phyloP scores from a whole-genome alignment of 1,140 invertebrate genomes.

The Notospermus geniculatus region DNA sequence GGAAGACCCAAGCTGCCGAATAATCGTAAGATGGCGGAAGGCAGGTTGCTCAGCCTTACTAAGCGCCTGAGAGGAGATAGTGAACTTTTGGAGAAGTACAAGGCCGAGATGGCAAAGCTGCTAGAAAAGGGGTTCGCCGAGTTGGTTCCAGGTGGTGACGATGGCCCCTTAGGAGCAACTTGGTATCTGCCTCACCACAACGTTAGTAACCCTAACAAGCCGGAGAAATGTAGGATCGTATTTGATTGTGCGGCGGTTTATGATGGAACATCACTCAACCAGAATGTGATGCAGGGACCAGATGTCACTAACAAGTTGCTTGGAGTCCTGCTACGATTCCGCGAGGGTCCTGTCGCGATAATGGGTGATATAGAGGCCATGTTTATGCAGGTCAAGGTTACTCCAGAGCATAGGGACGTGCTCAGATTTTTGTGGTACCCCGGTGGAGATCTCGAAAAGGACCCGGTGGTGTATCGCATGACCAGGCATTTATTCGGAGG shows the following conservation, averaged over 20 bases:
- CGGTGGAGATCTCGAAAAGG: slow-evolving; percentile 13
- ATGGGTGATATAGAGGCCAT: slow-evolving; percentile 25
- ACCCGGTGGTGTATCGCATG: slow-evolving; percentile 23
- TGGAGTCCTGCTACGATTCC: slow-evolving; percentile 28
- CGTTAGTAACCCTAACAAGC: slow-evolving; percentile 25
- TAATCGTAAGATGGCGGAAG: not conserved
- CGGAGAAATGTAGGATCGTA: slow-evolving; percentile 24
- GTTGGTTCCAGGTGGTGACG: not conserved
- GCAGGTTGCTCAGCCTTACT: not conserved
- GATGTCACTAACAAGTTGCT: slow-evolving; percentile 43
- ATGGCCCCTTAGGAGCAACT: not conserved
- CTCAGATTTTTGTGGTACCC: slow-evolving; percentile 24
- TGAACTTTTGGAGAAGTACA: not conserved
- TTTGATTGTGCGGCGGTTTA: slow-evolving; percentile 27
- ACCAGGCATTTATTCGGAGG: slow-evolving; percentile 25
- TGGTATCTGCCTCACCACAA: slow-evolving; percentile 30
- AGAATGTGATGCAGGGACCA: slow-evolving; percentile 35
- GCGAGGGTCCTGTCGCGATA: slow-evolving; percentile 27
- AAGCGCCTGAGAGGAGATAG: too few species aligned
- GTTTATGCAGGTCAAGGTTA: slow-evolving; percentile 27
- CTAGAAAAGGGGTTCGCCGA: not conserved
- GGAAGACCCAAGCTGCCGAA: not conserved
- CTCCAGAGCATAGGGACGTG: slow-evolving; percentile 15
- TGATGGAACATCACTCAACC: slow-evolving; percentile 33
- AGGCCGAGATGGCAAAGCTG: not conserved